Percentiles rank a stretch among this genome's conserved stretches.
Conservation (phyloP, 2,888 invertebrate genomes). For the Hirtodrosophila histrioides region DNA sequence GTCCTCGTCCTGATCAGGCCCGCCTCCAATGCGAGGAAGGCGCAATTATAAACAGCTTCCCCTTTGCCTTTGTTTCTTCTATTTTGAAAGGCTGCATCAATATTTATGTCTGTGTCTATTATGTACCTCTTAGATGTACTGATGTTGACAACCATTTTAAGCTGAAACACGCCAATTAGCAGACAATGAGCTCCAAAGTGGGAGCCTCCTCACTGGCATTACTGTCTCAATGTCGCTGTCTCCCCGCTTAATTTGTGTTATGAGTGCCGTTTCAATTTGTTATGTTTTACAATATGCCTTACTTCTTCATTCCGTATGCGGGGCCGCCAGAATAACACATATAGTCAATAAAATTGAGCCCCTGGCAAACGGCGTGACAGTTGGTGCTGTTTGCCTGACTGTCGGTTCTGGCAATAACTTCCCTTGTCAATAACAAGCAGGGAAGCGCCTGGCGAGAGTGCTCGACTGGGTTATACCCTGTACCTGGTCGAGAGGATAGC, state of each 20-base stretch:
- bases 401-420: conserved; percentile 22
- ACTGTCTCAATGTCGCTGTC: not conserved
- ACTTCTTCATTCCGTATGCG: conserved; percentile 35
- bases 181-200: not conserved
- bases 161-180: conserved; percentile 14
- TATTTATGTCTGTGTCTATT: too few relatives aligned
- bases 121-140: too few relatives aligned
- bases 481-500: too few relatives aligned
- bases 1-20: too few relatives aligned
- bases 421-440: conserved; percentile 31
- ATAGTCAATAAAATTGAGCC: conserved; percentile 38
- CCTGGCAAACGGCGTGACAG: conserved; percentile 33
- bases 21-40: too few relatives aligned
- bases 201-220: not conserved
- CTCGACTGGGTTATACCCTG: too few relatives aligned
- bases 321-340: conserved; percentile 17
- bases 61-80: too few relatives aligned
- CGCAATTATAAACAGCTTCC: too few relatives aligned
- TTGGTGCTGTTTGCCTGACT: conserved; percentile 18
- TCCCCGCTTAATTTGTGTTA: conserved; percentile 10
- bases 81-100: too few relatives aligned
- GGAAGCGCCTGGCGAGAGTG: too few relatives aligned
- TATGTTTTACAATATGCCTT: conserved; percentile 48
- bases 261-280: conserved; percentile 58
- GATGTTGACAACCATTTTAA: not conserved